Evolutionary conservation across 2,113 vertebrate genomes (phyloP), one percentile per base, ranked within the genome.

Genomic region (Hippolais icterina): DNA sequence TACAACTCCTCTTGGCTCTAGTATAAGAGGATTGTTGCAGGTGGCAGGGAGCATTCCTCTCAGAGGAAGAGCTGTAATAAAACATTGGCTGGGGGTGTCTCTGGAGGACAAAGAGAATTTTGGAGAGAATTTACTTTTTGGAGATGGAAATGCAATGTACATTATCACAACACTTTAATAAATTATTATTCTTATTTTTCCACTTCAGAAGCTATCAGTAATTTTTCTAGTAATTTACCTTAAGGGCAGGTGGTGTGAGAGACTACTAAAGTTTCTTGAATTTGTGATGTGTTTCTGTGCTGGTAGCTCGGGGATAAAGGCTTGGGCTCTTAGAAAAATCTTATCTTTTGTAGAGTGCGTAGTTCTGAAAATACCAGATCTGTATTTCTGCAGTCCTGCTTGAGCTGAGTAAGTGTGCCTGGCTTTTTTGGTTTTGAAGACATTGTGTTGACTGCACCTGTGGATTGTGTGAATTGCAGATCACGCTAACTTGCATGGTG

Each of bases 401-500:
- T 87, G 64, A 54, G n/a, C n/a, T 27, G 39, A 49, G 31, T 1
- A 0, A 35, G 29, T 11, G 14, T 53, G 10, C 57, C 17, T 72
- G 35, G 5, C 66, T 71, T 9, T 64, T 47, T 42, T 39, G 6
- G 15, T 10, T 59, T 47, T 33, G 60, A 72, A 70, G 59, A 7
- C 22, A 0, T 25, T 44, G 22, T 71, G 10, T 19, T 83, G 57
- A 61, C 16, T 25, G 23, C 63, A 7, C 4, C 29, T 72, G 53
- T 68, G 61, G 53, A 1, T 12, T 63, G 70, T 88, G 46, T 81
- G 80, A 31, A 50, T 28, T 92, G 53, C 95, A 99, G 99, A 99
- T 98, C 7, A 98, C 98, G 0, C 98, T 99, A 57, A 99, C 98
- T 19, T 99, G 99, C 39, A 98, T 99, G 97, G 99, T 99, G 75